Evolutionary conservation across 2,113 vertebrate genomes (phyloP), one percentile per base, ranked within the genome.

Genomic region (Balaenoptera acutorostrata): DNA sequence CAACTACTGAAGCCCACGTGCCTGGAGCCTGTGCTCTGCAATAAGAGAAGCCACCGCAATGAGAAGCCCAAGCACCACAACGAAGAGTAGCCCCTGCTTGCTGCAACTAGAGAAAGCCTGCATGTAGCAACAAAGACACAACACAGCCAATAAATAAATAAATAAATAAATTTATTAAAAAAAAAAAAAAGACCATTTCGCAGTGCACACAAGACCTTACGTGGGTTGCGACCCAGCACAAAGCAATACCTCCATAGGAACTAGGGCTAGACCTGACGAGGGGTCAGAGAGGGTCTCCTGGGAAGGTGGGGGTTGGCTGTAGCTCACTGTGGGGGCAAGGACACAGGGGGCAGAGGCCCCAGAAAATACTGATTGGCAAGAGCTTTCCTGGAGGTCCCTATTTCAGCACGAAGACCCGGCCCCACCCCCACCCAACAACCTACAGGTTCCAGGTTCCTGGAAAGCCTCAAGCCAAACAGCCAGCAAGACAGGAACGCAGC

Each of bases 81-180:
- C 0, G 5, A 52, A 52, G 52, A 52, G 52, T 18, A 52, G 52
- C 15, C 5, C 52, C 52, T 5, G 0, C 52, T 17, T 1, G 1
- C 52, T 18, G 15, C 52, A 52, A 52, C 52, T 52, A 52, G 52
- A 52, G 5, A 52, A 52, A 52, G 52, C 52, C 52, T 6, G 15
- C 5, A 0, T 52, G 15, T 52, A 18, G 52, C 52, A 52, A 52
- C 15, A 52, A 52, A 52, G 52, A 52, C 52, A 15, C 52, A 52
- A 17, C 17, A 17, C 52, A 18, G 52, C 52, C 52, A 52, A 52
- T 52, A 52, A 52, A 6, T 17, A 17, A 52, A 17, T 52, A 52
- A 52, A 5, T 52, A 15, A 52, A 5, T 52, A 52, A 5, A 1
- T 52, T 52, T 49, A 5, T 52, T 52, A 0, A 6, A 39, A 39